phyloP scores from a whole-genome alignment of 1,140 invertebrate species.

The Hyles vespertilio region DNA sequence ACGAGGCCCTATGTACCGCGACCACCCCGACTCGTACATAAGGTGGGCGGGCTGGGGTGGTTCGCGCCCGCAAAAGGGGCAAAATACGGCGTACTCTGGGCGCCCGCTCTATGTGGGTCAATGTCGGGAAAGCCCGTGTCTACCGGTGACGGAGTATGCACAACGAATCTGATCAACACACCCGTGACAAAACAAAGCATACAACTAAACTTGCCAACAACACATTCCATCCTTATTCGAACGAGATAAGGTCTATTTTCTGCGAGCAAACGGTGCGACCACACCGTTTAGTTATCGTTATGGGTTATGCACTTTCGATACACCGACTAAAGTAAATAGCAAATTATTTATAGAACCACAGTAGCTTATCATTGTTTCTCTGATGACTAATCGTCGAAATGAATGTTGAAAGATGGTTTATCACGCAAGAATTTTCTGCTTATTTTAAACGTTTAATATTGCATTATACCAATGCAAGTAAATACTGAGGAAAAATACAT shows the following conservation, averaged over 20 bases:
- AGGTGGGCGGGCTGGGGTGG: conserved; percentile 70
- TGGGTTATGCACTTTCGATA: not conserved
- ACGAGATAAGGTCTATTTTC: conserved; percentile 38
- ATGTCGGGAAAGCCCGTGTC: conserved; percentile 78
- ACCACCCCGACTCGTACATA: conserved; percentile 72
- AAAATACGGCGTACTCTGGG: conserved; percentile 76
- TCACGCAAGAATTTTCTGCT: too few relatives aligned
- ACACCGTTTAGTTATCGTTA: conserved; percentile 4
- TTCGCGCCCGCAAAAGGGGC: conserved; percentile 74
- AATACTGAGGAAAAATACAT: not conserved
- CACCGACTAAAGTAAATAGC: too few relatives aligned
- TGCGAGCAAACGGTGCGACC: not conserved
- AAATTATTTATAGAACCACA: too few relatives aligned
- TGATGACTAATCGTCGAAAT: too few relatives aligned
- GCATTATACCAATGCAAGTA: too few relatives aligned
- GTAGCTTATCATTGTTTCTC: too few relatives aligned
- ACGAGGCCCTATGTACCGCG: conserved; percentile 74
- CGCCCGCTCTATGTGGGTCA: conserved; percentile 77
- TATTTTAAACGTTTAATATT: too few relatives aligned
- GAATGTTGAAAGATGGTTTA: too few relatives aligned
- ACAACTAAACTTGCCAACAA: conserved; percentile 39
- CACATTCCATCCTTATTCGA: conserved; percentile 33
- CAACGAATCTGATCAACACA: conserved; percentile 75
- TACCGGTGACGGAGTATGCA: conserved; percentile 75
- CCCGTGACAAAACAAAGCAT: conserved; percentile 67